Evolutionary conservation across 1,140 invertebrate genomes (phyloP).

Genomic region (Thalassaphorura encarpata): DNA sequence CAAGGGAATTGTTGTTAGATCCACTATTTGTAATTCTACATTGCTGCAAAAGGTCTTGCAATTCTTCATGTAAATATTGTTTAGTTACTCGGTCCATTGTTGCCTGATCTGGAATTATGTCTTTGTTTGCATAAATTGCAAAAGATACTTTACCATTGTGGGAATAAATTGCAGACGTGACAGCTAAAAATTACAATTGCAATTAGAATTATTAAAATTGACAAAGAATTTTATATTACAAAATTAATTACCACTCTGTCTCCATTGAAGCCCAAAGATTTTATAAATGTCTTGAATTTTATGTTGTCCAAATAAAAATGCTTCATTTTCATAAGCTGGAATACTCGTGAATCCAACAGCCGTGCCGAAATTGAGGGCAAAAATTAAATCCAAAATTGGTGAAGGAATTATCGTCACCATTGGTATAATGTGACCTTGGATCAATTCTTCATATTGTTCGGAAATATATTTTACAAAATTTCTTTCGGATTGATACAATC

Average conservation of each 20-base stretch:
- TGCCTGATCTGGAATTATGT: slow-evolving; percentile 20
- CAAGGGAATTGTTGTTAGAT: too few species aligned
- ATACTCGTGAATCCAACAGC: slow-evolving; percentile 23
- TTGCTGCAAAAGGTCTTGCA: slow-evolving; percentile 11
- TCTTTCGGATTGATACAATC: slow-evolving; percentile 19
- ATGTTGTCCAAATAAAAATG: slow-evolving; percentile 11
- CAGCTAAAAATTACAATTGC: slow-evolving; percentile 8
- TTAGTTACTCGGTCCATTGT: slow-evolving; percentile 20
- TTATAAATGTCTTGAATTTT: slow-evolving; percentile 26
- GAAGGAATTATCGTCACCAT: slow-evolving; percentile 21
- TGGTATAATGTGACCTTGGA: slow-evolving; percentile 29
- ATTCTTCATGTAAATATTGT: slow-evolving; percentile 19
- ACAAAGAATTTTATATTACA: background rate
- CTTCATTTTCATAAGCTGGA: slow-evolving; percentile 24
- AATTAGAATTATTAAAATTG: background rate
- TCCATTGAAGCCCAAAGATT: slow-evolving; percentile 31
- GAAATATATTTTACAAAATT: slow-evolving; percentile 26
- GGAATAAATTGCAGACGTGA: slow-evolving; percentile 25
- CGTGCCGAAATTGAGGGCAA: too few species aligned
- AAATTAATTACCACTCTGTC: slow-evolving; percentile 17
- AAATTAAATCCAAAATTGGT: slow-evolving; percentile 30
- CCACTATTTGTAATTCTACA: too few species aligned
- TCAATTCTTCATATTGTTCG: slow-evolving; percentile 17
- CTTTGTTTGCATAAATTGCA: slow-evolving; percentile 25
- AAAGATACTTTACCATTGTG: slow-evolving; percentile 19